Evolutionary conservation across 2,797 vertebrate species (phyloP).

Genomic region (Danio kyathit): DNA sequence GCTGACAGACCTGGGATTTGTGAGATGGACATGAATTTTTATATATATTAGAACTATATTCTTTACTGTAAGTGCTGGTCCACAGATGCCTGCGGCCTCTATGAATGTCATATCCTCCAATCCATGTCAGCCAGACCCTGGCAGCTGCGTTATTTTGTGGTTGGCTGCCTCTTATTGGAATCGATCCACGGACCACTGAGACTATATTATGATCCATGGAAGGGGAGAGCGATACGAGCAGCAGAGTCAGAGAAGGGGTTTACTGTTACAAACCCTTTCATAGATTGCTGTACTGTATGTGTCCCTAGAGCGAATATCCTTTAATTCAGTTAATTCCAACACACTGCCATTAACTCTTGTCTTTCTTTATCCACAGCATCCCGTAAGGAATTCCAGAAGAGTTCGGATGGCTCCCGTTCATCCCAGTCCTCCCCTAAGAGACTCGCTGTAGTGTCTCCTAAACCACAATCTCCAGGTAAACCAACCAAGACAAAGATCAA

Average conservation of each 20-base stretch:
- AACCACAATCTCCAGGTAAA: conserved; percentile 93
- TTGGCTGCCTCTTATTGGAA: conserved; percentile 61
- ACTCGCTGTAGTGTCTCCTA: conserved; percentile 83
- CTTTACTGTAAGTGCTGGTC: background rate
- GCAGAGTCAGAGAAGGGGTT: background rate
- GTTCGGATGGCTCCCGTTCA: conserved; percentile 85
- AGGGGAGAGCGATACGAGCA: conserved; percentile 8
- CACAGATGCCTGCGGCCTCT: conserved; percentile 5
- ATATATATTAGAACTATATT: conserved; percentile 39
- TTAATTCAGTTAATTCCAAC: background rate
- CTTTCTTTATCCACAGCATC: conserved; percentile 77
- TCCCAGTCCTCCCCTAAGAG: conserved; percentile 91
- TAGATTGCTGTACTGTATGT: conserved; percentile 22
- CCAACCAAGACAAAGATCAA: conserved; percentile 43
- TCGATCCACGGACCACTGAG: conserved; percentile 54
- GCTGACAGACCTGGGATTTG: conserved; percentile 7
- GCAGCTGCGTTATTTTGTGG: conserved; percentile 54
- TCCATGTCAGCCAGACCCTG: conserved; percentile 10
- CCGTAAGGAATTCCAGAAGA: conserved; percentile 92
- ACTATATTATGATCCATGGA: conserved; percentile 16
- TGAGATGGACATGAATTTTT: background rate
- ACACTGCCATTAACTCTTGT: background rate
- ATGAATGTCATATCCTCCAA: conserved; percentile 32
- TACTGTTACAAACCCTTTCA: background rate
- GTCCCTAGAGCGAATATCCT: background rate